Conservation (phyloP, 2,888 invertebrate species). For the Dolomedes plantarius region DNA sequence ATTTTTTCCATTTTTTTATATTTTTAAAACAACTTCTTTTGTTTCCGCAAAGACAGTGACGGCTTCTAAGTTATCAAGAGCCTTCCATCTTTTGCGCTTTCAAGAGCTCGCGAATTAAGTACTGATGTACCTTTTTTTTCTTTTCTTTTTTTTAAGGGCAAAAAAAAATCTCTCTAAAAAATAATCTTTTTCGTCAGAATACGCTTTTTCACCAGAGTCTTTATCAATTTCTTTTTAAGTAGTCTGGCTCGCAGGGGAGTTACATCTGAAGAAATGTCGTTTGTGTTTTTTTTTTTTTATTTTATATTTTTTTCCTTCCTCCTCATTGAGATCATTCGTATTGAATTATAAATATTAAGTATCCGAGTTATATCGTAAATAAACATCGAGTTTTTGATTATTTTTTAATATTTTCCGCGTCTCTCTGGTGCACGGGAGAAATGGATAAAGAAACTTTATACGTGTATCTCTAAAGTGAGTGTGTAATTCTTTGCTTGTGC, state of each 20-base stretch:
- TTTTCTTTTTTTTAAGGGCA: too few relatives aligned
- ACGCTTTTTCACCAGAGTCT: background rate
- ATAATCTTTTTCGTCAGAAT: background rate
- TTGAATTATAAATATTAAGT: constrained; percentile 1
- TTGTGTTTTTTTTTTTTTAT: background rate
- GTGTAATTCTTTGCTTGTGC: too few relatives aligned
- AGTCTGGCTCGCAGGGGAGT: background rate
- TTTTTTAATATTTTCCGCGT: background rate
- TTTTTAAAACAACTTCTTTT: too few relatives aligned
- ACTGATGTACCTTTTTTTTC: background rate
- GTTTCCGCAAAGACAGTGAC: too few relatives aligned
- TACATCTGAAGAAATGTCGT: background rate
- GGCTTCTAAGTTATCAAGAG: too few relatives aligned
- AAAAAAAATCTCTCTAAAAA: too few relatives aligned
- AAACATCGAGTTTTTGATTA: background rate
- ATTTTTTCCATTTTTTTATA: too few relatives aligned
- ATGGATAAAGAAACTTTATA: too few relatives aligned
- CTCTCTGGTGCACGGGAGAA: too few relatives aligned
- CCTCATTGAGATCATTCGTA: background rate
- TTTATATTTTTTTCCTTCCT: too few relatives aligned
- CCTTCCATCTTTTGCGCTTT: background rate
- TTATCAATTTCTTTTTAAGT: background rate
- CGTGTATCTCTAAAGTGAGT: too few relatives aligned
- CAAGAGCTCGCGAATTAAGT: background rate
- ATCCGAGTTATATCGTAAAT: background rate